Percentiles rank a stretch among this genome's conserved stretches.
These are phyloP conservation scores for Enteromius argenteus DNA, from an alignment of 2,797 vertebrate genomes.

Conservation along the genomic window DNA sequence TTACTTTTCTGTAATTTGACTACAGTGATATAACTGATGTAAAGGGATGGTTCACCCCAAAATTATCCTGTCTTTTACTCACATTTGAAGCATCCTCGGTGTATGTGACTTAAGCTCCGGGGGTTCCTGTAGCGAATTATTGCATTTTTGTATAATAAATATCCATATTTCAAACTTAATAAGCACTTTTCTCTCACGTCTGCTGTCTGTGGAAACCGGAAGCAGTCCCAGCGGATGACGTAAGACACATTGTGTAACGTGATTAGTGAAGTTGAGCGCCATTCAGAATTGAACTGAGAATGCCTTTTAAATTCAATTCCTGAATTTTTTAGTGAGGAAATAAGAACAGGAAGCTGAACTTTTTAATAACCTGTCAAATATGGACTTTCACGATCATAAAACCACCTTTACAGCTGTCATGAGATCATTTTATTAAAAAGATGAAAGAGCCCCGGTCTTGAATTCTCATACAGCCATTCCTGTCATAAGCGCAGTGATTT, in stretches of 20 bases:
- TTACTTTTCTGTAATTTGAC: background rate
- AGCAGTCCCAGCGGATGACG: no score
- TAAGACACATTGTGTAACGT: no score
- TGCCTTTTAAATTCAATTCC: background rate
- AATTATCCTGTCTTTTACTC: no score
- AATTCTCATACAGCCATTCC: constrained; percentile 37
- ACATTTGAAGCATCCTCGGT: no score
- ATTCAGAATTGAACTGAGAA: background rate
- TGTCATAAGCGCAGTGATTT: constrained; percentile 37
- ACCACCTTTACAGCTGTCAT: constrained; percentile 13
- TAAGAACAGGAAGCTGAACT: background rate
- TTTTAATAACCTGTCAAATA: constrained; percentile 10
- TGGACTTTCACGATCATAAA: constrained; percentile 1
- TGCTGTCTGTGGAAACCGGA: no score
- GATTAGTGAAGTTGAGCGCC: background rate
- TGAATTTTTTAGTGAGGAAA: background rate
- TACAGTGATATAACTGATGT: background rate
- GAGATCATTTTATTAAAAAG: constrained; percentile 35
- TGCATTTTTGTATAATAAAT: no score
- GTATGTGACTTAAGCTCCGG: no score
- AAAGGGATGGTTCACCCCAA: no score
- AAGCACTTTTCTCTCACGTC: no score
- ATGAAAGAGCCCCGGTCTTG: constrained; percentile 4
- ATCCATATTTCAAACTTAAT: no score
- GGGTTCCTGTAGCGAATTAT: no score